These are phyloP conservation scores for Toxostoma redivivum DNA, from an alignment of 2,113 vertebrate genomes.

Conservation along the genomic window DNA sequence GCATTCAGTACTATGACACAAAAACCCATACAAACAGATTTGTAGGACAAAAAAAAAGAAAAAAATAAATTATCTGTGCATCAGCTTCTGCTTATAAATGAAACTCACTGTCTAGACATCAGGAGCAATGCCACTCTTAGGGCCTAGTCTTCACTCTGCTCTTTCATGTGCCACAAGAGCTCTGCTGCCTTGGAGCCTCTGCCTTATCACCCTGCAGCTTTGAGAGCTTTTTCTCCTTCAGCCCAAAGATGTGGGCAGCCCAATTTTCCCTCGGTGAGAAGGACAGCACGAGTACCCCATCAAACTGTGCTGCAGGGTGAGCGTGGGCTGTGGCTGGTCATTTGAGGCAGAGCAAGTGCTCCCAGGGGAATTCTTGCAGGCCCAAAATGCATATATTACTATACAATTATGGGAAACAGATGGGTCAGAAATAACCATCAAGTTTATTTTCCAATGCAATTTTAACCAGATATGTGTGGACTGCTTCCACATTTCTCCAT, in stretches of 20 bases:
- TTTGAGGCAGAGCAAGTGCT: not conserved
- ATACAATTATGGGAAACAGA: not conserved
- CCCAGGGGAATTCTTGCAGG: not conserved
- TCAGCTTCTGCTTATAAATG: not conserved
- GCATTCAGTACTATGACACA: not conserved
- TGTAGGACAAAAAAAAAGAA: not conserved
- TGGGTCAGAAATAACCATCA: not conserved
- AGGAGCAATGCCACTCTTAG: not conserved
- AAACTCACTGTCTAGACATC: not conserved
- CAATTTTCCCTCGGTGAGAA: not conserved
- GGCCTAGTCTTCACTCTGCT: not conserved
- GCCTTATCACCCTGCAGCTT: not conserved
- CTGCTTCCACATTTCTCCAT: not conserved
- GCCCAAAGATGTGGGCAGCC: rapidly evolving
- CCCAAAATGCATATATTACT: not conserved
- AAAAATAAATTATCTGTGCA: not conserved
- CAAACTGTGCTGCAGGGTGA: not conserved
- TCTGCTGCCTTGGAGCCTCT: not conserved
- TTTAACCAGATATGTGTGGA: not conserved
- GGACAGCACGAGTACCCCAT: rapidly evolving
- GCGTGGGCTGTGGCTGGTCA: rapidly evolving
- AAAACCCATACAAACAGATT: not conserved
- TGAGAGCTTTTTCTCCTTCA: not conserved
- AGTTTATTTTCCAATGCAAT: not conserved
- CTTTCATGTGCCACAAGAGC: not conserved